phyloP scores from a whole-genome alignment of 2,888 invertebrate genomes.

The Hymenopus coronatus region DNA sequence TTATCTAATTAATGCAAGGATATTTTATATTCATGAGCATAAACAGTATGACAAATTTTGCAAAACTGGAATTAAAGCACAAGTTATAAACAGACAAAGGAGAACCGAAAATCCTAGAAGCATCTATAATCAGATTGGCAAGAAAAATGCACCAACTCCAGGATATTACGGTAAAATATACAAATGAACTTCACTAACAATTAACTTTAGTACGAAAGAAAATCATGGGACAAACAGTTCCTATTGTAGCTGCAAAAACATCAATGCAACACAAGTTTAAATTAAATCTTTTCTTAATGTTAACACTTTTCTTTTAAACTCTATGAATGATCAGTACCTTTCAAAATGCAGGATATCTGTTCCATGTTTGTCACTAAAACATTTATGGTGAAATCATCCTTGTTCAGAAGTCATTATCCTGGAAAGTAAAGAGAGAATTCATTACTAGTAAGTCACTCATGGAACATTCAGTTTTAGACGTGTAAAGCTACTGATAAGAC shows the following conservation, averaged over 20 bases:
- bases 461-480: too few relatives aligned
- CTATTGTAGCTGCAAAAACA: background rate
- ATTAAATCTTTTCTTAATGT: background rate
- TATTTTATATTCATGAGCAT: background rate
- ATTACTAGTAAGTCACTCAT: background rate
- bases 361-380: background rate
- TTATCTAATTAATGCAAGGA: background rate
- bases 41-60: background rate
- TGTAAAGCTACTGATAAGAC: too few relatives aligned
- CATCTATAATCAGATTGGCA: background rate
- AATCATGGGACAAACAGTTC: background rate
- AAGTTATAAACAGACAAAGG: background rate
- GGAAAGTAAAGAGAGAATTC: background rate
- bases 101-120: background rate
- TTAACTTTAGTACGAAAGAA: background rate
- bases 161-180: background rate
- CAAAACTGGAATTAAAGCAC: background rate
- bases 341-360: slow-evolving; percentile 2
- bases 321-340: slow-evolving; percentile 19
- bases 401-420: background rate
- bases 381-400: background rate
- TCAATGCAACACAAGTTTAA: background rate
- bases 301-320: background rate
- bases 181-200: background rate
- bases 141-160: background rate